Percentiles rank a stretch among this genome's conserved stretches.
Evolutionary conservation across 2,888 invertebrate genomes (phyloP).

Genomic region (Tipula helvola): DNA sequence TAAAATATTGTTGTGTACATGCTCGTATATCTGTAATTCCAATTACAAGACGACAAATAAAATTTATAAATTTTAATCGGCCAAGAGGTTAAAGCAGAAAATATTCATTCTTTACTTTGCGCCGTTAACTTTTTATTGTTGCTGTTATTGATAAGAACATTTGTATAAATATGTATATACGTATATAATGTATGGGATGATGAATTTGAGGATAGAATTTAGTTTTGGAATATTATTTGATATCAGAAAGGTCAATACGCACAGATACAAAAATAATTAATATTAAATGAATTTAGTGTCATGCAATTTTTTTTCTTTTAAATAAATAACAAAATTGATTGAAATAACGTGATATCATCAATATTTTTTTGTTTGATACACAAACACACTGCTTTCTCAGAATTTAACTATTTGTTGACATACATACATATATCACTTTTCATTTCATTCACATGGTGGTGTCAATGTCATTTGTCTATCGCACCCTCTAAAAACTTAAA

Average conservation of each 20-base stretch:
- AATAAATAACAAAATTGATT: not conserved
- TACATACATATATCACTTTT: not conserved
- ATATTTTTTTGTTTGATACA: not conserved
- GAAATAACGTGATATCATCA: not conserved
- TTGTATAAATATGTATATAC: not conserved
- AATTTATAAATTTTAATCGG: not conserved
- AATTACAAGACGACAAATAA: not conserved
- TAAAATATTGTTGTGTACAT: not conserved
- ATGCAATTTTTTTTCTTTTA: not conserved
- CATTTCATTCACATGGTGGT: not conserved
- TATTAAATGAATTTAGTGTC: not conserved
- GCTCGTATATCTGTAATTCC: not conserved
- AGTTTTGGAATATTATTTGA: not conserved
- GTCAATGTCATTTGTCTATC: not conserved
- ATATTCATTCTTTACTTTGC: not conserved
- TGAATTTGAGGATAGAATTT: not conserved
- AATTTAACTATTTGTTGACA: not conserved
- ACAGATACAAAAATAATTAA: not conserved
- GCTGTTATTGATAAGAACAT: not conserved
- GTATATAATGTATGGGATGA: not conserved
- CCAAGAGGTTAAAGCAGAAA: not conserved
- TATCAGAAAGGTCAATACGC: not conserved
- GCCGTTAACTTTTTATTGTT: not conserved
- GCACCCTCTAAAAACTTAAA: not conserved
- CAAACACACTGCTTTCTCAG: not conserved